Evolutionary conservation across 2,888 invertebrate species (phyloP), one percentile per base, ranked within the genome.

Genomic region (Mayetiola destructor): DNA sequence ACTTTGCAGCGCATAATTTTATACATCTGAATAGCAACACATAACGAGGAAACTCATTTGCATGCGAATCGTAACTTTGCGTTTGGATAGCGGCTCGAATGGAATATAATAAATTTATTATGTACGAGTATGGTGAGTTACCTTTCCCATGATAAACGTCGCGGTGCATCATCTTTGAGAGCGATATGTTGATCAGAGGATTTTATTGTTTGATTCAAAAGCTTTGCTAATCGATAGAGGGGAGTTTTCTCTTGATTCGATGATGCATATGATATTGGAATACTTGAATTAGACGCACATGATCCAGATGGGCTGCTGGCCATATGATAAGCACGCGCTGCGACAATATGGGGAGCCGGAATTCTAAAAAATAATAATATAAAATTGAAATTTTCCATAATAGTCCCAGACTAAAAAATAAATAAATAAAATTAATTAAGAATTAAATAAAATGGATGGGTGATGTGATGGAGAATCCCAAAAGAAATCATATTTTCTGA

Each of bases 81-180:
- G n/a, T n/a, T n/a, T n/a, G n/a, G n/a, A n/a, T n/a, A n/a, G n/a
- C n/a, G n/a, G n/a, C n/a, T n/a, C n/a, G n/a, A 23, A 23, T 23
- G 23, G 27, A 3, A 48, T 5, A 27, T 9, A 27, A 27, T 48
- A 37, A 4, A 37, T 37, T 12, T 32, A 32, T 32, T 32, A n/a
- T 12, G 37, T 42, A 18, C 12, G 20, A 5, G 14, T 62, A 32
- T 9, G 12, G n/a, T 10, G 12, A 9, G 67, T 68, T 66, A 78
- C 78, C 76, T 74, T 64, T 77, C 77, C 77, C 77, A 78, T 54
- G 77, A 77, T 59, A 77, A 69, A 56, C 77, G 72, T 57, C 78
- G 69, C 29, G 75, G 74, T 60, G 75, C 70, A 62, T 75, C 75
- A 62, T 76, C 75, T 59, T 67, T 67, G 12, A 69, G 68, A 30